These are phyloP conservation scores for Actenoides hombroni DNA, from an alignment of 2,113 vertebrate genomes.

Conservation along the genomic window DNA sequence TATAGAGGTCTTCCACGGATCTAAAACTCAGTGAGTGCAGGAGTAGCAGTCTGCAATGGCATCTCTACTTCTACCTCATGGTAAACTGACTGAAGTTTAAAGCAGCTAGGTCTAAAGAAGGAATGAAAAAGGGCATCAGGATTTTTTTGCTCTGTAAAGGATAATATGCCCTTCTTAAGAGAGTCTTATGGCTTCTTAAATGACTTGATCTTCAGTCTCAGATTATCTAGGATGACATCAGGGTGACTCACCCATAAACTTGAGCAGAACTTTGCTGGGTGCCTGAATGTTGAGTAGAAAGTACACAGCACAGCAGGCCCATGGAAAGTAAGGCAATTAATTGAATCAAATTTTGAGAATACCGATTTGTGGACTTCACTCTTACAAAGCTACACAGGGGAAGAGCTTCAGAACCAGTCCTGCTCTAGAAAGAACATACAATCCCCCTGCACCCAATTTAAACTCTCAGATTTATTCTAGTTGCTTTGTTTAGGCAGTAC, in stretches of 20 bases:
- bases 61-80: background rate
- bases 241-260: background rate
- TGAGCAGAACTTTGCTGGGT: background rate
- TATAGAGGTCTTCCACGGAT: background rate
- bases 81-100: background rate
- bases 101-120: background rate
- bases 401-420: background rate
- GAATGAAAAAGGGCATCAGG: background rate
- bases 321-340: accelerated
- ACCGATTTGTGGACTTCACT: background rate
- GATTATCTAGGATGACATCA: background rate
- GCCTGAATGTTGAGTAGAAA: background rate
- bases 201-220: background rate
- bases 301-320: background rate
- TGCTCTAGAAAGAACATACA: background rate
- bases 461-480: background rate
- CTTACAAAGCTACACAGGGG: background rate
- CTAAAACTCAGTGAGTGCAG: background rate
- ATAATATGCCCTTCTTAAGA: background rate
- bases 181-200: background rate
- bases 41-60: background rate
- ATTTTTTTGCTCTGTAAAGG: background rate
- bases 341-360: background rate
- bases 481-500: background rate
- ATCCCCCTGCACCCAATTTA: background rate